Conservation (phyloP, 2,797 vertebrate genomes). For the Lophius americanus region DNA sequence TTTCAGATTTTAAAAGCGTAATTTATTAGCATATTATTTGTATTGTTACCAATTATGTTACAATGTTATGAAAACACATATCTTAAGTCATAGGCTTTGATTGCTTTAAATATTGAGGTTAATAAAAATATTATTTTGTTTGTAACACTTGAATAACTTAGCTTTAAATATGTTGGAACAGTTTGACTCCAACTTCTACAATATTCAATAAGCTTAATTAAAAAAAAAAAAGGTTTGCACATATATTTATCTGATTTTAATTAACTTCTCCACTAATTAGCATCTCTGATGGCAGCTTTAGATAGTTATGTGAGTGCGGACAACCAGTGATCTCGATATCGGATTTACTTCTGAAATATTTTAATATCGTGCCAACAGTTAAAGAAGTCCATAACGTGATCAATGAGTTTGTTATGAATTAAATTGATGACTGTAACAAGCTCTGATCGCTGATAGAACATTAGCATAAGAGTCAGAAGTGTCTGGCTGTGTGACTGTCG, state of each 20-base stretch:
- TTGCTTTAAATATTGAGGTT: neutral
- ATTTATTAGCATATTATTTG: too few species aligned
- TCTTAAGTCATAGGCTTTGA: neutral
- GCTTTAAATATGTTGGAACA: neutral
- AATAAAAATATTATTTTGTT: neutral
- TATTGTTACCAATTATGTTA: neutral
- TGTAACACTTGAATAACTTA: too few species aligned
- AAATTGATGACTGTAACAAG: slow-evolving; percentile 1
- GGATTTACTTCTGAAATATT: neutral
- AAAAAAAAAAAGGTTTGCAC: neutral
- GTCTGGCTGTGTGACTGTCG: slow-evolving; percentile 5
- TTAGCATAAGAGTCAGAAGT: slow-evolving; percentile 50
- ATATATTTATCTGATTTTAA: slow-evolving; percentile 17
- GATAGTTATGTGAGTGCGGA: too few species aligned
- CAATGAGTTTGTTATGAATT: slow-evolving; percentile 6
- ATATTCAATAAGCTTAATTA: neutral
- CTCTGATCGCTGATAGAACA: slow-evolving; percentile 14
- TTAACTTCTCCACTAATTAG: slow-evolving; percentile 28
- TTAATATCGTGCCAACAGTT: slow-evolving; percentile 19
- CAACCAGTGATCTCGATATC: too few species aligned
- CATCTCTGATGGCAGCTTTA: too few species aligned
- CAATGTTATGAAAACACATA: neutral
- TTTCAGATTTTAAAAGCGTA: slow-evolving; percentile 5
- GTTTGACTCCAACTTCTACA: neutral
- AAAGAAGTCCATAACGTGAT: neutral